Evolutionary conservation across 2,113 vertebrate species (phyloP), one percentile per base, ranked within the genome.

Genomic region (Pardalotus punctatus): DNA sequence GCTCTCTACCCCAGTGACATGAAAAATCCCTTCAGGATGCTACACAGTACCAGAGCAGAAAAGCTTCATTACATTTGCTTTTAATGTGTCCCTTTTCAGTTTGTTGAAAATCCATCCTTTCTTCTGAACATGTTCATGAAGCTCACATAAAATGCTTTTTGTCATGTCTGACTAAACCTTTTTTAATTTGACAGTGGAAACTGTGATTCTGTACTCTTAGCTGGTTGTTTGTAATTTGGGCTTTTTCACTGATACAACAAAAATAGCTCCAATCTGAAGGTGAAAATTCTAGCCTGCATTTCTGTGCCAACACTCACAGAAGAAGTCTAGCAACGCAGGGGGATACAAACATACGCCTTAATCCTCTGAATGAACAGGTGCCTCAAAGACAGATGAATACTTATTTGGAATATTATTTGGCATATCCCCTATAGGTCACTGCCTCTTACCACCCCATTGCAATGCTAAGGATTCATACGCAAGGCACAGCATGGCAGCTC

Each of bases 201-300:
- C 61, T 40, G 31, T 64, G 42, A 48, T 56, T 91, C 78, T 73
- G 17, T 77, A 43, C 33, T 45, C 51, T 43, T 64, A 78, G 47
- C 27, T 83, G 25, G 64, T 69, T 71, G 48, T 94, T 86, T 74
- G 50, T 84, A 67, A 87, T 45, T 69, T 88, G 74, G 66, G 47
- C 47, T 81, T 92, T 94, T 83, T 81, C 74, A 77, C 33, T 6
- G 47, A 33, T 43, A 43, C 19, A 54, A 21, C 54, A 80, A 67
- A 94, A 93, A 77, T 73, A 88, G n/a, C 79, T 92, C 40, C 70
- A 35, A 57, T 81, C 13, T 76, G 79, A 91, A 95, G 95, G 81
- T 93, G 88, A 76, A 90, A 96, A 83, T 90, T 76, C 62, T 17
- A 82, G 74, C 66, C 21, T 3, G 1, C 36, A 7, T 90, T 96